phyloP scores from a whole-genome alignment of 2,888 invertebrate species.

The Corythucha ciliata region DNA sequence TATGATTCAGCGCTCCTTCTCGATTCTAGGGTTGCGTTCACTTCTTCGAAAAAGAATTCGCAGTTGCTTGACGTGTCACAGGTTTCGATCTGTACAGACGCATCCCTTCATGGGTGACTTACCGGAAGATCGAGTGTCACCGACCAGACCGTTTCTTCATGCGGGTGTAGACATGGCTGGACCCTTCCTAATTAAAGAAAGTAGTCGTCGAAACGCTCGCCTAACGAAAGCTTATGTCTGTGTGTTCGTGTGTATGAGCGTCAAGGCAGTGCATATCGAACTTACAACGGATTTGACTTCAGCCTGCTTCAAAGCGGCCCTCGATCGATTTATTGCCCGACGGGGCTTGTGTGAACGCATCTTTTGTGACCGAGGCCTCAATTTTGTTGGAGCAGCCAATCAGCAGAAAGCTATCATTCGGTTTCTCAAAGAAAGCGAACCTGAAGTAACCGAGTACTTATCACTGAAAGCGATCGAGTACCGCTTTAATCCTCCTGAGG shows the following conservation, averaged over 20 bases:
- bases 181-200: neutral
- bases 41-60: neutral
- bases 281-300: neutral
- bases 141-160: neutral
- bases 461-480: neutral
- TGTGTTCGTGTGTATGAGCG: conserved; percentile 3
- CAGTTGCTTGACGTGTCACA: neutral
- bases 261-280: neutral
- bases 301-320: neutral
- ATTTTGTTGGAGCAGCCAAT: neutral
- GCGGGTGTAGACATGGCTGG: neutral
- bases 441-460: neutral
- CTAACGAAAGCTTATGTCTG: neutral
- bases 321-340: neutral
- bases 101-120: neutral
- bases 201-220: neutral
- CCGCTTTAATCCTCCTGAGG: neutral
- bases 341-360: neutral
- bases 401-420: neutral
- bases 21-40: neutral
- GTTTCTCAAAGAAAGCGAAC: neutral
- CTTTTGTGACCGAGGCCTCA: neutral
- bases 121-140: neutral
- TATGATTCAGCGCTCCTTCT: neutral
- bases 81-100: neutral